phyloP scores from a whole-genome alignment of 2,797 vertebrate genomes.

The Sarcophilus harrisii region DNA sequence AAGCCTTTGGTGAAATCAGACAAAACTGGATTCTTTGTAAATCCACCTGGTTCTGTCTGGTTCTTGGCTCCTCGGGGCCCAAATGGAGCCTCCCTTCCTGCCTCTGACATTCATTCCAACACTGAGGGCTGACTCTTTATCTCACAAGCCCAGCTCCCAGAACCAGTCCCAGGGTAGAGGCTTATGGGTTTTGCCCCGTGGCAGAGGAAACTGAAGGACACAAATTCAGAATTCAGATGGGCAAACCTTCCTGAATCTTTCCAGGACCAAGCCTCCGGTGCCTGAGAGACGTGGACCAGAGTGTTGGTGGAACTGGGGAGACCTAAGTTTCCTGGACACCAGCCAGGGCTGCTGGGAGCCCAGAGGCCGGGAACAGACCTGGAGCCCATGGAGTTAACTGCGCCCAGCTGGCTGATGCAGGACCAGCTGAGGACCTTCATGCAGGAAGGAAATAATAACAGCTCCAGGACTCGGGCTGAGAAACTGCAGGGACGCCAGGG shows the following conservation, averaged over 20 bases:
- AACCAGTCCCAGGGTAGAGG: too few relatives aligned
- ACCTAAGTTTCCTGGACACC: neutral
- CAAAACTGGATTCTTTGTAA: neutral
- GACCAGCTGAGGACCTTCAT: neutral
- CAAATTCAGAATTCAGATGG: neutral
- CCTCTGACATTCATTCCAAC: neutral
- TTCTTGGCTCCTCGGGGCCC: too few relatives aligned
- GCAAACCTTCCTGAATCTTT: neutral
- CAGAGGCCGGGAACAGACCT: neutral
- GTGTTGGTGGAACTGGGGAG: neutral
- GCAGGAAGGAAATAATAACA: neutral
- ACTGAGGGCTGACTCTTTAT: neutral
- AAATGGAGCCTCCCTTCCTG: neutral
- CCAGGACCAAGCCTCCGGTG: neutral
- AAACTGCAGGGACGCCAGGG: neutral
- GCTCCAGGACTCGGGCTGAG: neutral
- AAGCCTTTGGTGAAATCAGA: neutral
- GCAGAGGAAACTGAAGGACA: neutral
- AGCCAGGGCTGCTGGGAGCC: neutral
- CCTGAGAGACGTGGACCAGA: neutral
- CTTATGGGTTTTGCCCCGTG: too few relatives aligned
- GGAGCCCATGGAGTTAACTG: neutral
- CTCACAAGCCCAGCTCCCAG: too few relatives aligned
- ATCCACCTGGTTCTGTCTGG: neutral
- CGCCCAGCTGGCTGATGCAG: neutral